Base-by-base conservation (phyloP, 2,888 invertebrate genomes). In the Strigamia maritima region DNA sequence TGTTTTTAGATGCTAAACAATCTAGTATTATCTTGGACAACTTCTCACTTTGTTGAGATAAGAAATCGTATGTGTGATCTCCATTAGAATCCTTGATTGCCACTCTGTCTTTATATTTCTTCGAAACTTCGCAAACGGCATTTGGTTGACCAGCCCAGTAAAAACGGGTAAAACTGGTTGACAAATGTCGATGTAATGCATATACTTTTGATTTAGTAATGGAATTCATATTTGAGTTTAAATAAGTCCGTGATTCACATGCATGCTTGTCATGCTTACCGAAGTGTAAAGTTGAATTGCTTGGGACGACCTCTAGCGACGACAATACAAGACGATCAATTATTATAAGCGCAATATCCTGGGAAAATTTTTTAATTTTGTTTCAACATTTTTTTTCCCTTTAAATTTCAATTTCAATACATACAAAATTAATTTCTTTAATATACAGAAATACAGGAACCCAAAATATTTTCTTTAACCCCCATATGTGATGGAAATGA, bases 21-120 rank as follows among this genome's bases (percentile, higher is more conserved):
- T 60, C 78, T 10, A 40, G 77, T 60, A 78, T 78, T 60, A 19
- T 38, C 28, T 60, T 65, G 1, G 79, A 35, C 40, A 79, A 40
- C n/a, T 4, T 40, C 35, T 40, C 22, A 79, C 79, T 79, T 31
- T 40, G 28, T 6, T 24, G 19, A 8, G 70, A 40, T 24, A 79
- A 0, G 8, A 28, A 19, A 24, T 24, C 44, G 24, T 79, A 79
- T 1, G 74, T 74, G 40, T 74, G 75, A 7, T 74, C 40, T 16
- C 79, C 79, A 22, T 40, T 4, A 1, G 1, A n/a, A 24, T 79
- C 79, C 10, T 14, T 24, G 40, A 79, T 40, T 22, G 79, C 79
- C 12, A 44, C 70, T 22, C 40, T 14, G 24, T 79, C 79, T 38
- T 74, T 35, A 38, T 38, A 22, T 7, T 24, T 44, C 28, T 77